Percentiles rank a stretch among this genome's conserved stretches.
phyloP scores from a whole-genome alignment of 2,888 invertebrate genomes.

The Rhopalosiphum nymphaeae region DNA sequence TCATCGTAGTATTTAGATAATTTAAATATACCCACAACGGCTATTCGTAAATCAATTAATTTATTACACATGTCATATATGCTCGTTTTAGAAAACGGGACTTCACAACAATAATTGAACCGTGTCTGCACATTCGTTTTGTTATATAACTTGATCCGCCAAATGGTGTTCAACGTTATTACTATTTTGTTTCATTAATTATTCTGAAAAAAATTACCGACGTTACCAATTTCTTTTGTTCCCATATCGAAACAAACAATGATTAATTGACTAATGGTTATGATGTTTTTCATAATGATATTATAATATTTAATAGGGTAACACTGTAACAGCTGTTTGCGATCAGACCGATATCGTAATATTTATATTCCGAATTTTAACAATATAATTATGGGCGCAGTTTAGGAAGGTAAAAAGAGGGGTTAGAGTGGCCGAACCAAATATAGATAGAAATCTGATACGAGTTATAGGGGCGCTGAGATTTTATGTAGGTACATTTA shows the following conservation, averaged over 20 bases:
- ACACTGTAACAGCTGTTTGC: not conserved
- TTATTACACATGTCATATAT: not conserved
- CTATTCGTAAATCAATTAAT: not conserved
- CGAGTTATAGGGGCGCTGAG: not conserved
- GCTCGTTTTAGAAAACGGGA: not conserved
- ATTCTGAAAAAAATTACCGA: not conserved
- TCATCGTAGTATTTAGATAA: not conserved
- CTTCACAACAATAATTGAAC: not conserved
- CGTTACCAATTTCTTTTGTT: not conserved
- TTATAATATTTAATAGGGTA: not conserved
- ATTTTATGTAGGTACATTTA: not conserved
- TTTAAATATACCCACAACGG: not conserved
- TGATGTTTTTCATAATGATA: not conserved
- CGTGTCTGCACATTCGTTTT: not conserved
- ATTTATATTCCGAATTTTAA: not conserved
- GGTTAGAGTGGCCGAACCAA: not conserved
- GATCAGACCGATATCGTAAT: not conserved
- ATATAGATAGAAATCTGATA: not conserved
- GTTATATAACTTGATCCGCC: not conserved
- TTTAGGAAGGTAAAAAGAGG: not conserved
- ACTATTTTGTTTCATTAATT: not conserved
- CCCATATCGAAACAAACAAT: not conserved
- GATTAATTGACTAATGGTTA: not conserved
- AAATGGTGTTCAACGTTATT: not conserved
- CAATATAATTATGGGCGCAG: constrained; percentile 1